Percentiles rank a stretch among this genome's conserved stretches.
phyloP scores from a whole-genome alignment of 2,797 vertebrate species.

The Sebastes nivosus region DNA sequence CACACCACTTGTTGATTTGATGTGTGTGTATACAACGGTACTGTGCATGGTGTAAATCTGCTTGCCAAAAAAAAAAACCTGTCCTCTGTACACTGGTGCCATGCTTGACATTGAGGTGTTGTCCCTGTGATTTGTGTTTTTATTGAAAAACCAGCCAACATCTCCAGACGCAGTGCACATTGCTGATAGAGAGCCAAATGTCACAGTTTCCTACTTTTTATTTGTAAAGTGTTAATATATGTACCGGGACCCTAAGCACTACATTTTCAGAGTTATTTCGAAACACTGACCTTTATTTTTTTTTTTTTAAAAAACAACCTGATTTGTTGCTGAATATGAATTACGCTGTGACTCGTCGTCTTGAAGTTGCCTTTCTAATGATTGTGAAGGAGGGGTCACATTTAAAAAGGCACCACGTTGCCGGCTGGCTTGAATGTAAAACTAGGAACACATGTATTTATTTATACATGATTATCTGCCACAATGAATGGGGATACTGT shows the following conservation, averaged over 20 bases:
- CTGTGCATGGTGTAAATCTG: conserved; percentile 72
- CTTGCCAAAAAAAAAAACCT: conserved; percentile 55
- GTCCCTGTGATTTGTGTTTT: conserved; percentile 61
- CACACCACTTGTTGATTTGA: conserved; percentile 47
- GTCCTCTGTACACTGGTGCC: conserved; percentile 60
- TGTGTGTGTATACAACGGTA: conserved; percentile 55
- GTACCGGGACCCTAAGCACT: conserved; percentile 53
- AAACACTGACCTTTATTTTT: conserved; percentile 37
- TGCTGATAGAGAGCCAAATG: conserved; percentile 54
- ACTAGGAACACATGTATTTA: conserved; percentile 43
- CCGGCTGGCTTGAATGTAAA: conserved; percentile 78
- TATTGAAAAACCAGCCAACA: conserved; percentile 54
- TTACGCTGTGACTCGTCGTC: conserved; percentile 74
- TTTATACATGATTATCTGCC: conserved; percentile 26
- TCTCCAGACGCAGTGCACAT: conserved; percentile 54
- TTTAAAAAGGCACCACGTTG: conserved; percentile 30
- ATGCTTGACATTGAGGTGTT: conserved; percentile 59
- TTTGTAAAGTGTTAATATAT: conserved; percentile 60
- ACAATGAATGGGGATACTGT: conserved; percentile 18
- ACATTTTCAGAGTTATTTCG: conserved; percentile 38
- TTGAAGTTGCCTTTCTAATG: conserved; percentile 75
- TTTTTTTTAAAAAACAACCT: background rate
- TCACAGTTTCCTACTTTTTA: conserved; percentile 49
- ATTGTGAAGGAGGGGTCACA: conserved; percentile 36
- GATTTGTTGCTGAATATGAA: conserved; percentile 52